phyloP scores from a whole-genome alignment of 2,797 vertebrate species.

The Crocodylus rhombifer region DNA sequence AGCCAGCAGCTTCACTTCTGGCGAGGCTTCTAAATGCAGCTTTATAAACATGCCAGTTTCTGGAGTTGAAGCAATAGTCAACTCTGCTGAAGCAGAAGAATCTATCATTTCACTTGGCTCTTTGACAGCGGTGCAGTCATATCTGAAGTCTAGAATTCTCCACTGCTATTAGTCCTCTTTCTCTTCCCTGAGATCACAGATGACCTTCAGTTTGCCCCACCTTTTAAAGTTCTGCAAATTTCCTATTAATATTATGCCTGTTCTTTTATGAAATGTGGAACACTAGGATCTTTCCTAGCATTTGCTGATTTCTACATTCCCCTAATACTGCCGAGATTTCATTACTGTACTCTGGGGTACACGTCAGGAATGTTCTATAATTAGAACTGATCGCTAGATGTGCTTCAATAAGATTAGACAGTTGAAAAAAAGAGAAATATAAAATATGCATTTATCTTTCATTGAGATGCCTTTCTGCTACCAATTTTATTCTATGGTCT shows the following conservation, averaged over 20 bases:
- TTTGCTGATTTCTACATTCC: constrained; percentile 21
- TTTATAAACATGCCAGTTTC: constrained; percentile 40
- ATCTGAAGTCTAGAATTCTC: constrained; percentile 48
- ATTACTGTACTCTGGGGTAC: rapidly evolving
- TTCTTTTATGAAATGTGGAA: background rate
- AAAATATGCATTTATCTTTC: background rate
- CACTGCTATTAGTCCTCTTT: constrained; percentile 52
- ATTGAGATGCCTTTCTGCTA: constrained; percentile 24
- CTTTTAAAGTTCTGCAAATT: background rate
- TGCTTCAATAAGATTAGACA: constrained; percentile 34
- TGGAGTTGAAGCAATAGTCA: constrained; percentile 47
- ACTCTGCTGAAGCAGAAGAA: constrained; percentile 35
- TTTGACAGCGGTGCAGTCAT: constrained; percentile 49
- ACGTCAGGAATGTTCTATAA: constrained; percentile 60
- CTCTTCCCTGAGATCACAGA: background rate
- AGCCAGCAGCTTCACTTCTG: constrained; percentile 50
- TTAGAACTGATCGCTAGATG: constrained; percentile 73
- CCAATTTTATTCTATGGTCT: background rate
- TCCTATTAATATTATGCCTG: constrained; percentile 1
- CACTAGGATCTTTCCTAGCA: constrained; percentile 5
- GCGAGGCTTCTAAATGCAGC: constrained; percentile 44
- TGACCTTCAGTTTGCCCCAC: constrained; percentile 42
- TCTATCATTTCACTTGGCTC: constrained; percentile 61
- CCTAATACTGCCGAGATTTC: background rate
- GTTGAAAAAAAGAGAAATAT: constrained; percentile 15